Conservation (phyloP, 2,888 invertebrate species). For the Diplolepis rosae region DNA sequence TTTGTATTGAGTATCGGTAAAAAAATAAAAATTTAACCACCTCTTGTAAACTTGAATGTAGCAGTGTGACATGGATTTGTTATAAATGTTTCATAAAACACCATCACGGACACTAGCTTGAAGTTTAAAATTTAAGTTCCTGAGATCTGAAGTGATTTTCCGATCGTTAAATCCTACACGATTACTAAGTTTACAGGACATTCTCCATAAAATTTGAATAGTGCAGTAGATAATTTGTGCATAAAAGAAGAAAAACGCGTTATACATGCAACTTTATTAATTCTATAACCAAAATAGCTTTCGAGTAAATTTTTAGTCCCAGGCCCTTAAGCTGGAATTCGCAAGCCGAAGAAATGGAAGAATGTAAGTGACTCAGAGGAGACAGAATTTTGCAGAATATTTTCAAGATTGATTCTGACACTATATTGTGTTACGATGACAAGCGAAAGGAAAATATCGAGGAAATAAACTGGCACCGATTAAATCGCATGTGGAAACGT, state of each 20-base stretch:
- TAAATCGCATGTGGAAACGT: conserved; percentile 31
- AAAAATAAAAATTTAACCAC: conserved; percentile 1
- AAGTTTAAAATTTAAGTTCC: conserved; percentile 15
- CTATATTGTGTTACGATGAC: neutral
- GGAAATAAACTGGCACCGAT: conserved; percentile 33
- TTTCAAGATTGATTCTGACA: neutral
- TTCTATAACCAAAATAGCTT: neutral
- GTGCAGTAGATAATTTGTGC: neutral
- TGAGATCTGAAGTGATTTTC: neutral
- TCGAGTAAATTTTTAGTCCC: neutral
- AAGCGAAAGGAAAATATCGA: neutral
- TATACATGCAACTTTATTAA: no score
- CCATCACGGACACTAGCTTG: conserved; percentile 12
- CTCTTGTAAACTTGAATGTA: neutral
- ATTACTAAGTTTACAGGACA: conserved; percentile 13
- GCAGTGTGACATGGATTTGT: neutral
- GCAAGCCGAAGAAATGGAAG: neutral
- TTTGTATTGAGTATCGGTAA: neutral
- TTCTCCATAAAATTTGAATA: conserved; percentile 6
- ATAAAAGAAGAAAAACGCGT: neutral
- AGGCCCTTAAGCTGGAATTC: neutral
- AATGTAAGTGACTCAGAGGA: neutral
- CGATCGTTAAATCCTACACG: conserved; percentile 7
- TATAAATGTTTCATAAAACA: conserved; percentile 6
- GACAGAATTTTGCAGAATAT: neutral